Conservation (phyloP, 2,797 vertebrate species). For the Momotus momota region DNA sequence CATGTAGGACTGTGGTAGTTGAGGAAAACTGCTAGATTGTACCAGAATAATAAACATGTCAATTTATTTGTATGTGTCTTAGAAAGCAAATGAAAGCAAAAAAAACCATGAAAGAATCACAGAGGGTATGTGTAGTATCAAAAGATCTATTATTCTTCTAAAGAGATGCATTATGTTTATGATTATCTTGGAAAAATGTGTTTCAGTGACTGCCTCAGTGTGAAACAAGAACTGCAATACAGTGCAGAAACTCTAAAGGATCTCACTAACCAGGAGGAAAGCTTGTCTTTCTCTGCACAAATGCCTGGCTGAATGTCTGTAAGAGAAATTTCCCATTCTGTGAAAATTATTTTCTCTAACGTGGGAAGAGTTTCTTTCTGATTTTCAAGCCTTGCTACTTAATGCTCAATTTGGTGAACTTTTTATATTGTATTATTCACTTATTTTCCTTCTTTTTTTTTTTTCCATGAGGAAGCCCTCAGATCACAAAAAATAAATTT, state of each 20-base stretch:
- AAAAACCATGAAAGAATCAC: neutral
- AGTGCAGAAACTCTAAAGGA: neutral
- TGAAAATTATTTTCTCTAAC: neutral
- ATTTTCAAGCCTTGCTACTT: neutral
- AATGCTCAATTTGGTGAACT: neutral
- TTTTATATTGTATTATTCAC: neutral
- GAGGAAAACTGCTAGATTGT: neutral
- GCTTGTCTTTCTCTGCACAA: neutral
- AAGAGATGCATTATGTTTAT: neutral
- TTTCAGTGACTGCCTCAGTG: neutral
- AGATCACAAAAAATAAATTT: neutral
- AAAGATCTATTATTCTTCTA: neutral
- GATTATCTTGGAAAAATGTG: neutral
- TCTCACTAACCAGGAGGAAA: neutral
- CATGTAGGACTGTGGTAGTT: neutral
- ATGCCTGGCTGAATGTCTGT: neutral
- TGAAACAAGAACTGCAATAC: neutral
- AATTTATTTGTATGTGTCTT: neutral
- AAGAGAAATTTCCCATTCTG: neutral
- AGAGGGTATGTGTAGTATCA: neutral
- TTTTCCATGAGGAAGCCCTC: neutral
- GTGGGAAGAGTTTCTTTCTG: neutral
- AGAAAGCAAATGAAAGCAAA: neutral
- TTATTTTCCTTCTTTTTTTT: too few relatives aligned
- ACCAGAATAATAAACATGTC: neutral